Evolutionary conservation across 2,888 invertebrate genomes (phyloP), one percentile per base, ranked within the genome.

Genomic region (Actias luna): DNA sequence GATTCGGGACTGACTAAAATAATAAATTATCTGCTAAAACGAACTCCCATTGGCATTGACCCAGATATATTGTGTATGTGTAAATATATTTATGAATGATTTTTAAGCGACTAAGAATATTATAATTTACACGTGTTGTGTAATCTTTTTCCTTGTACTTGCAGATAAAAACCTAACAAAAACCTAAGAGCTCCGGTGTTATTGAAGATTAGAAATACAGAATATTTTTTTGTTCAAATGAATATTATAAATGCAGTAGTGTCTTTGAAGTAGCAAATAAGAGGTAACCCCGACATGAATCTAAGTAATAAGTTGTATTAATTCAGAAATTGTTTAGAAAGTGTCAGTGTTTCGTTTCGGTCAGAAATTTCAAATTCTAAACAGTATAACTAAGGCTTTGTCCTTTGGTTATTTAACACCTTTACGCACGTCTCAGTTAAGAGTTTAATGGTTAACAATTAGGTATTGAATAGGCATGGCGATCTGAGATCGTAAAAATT

Each of bases 351-450:
- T 52, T 22, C 25, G 22, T 50, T 50, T 29, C 29, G 29, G 29
- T 10, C 27, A 1, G 29, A 27, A 27, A 29, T 55, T 55, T 29
- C 55, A 55, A 55, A 55, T 55, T 55, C 29, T 55, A 16, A 27
- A 55, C n/a, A 55, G 29, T 27, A 50, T 14, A 8, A 29, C 3
- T 5, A 14, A 55, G 5, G 55, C 29, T 55, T 55, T 55, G 55
- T 55, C 55, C 29, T 55, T 29, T 55, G n/a, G n/a, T 55, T 55
- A 55, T 29, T 55, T 55, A 29, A 55, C 55, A 55, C 55, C 10
- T n/a, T 29, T 22, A 22, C 29, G 29, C 29, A 29, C n/a, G 16
- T 55, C 55, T 55, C 16, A 29, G 55, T 55, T 55, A 55, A 27
- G 29, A 4, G 18, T 42, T 18, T 42, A 42, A 25, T 50, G 10